A percentile compares a stretch with the other conserved stretches of the same genome.
These are phyloP conservation scores for Diarsia dahlii DNA, from an alignment of 2,888 invertebrate genomes.

Conservation along the genomic window DNA sequence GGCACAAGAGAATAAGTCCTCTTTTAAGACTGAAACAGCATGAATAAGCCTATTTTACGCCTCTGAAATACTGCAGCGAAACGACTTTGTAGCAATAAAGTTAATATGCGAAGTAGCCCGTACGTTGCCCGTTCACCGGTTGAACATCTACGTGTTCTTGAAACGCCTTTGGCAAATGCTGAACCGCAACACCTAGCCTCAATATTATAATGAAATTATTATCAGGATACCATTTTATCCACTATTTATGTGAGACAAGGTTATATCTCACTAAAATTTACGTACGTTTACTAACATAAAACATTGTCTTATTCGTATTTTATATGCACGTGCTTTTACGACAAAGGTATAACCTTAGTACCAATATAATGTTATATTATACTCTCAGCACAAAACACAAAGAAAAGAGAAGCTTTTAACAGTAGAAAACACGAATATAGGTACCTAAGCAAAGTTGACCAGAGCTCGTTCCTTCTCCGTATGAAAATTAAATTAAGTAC, in stretches of 20 bases:
- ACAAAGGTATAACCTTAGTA: background rate
- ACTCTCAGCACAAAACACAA: slow-evolving; percentile 4
- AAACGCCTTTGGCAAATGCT: slow-evolving; percentile 54
- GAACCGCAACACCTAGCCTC: slow-evolving; percentile 10
- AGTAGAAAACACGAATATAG: slow-evolving; percentile 34
- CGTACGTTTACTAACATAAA: background rate
- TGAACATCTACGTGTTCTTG: slow-evolving; percentile 52
- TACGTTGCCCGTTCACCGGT: slow-evolving; percentile 38
- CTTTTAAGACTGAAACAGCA: background rate
- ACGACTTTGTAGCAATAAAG: slow-evolving; percentile 23
- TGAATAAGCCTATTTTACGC: background rate
- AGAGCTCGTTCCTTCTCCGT: slow-evolving; percentile 11
- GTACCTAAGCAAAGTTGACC: slow-evolving; percentile 34
- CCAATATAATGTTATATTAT: slow-evolving; percentile 6
- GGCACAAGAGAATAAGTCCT: background rate
- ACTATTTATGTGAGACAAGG: slow-evolving; percentile 22
- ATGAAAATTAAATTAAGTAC: slow-evolving; percentile 40
- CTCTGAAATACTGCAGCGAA: background rate
- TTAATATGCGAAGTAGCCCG: slow-evolving; percentile 20
- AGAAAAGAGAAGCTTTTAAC: slow-evolving; percentile 21
- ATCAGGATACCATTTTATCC: slow-evolving; percentile 6
- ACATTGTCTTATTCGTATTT: background rate
- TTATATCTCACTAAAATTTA: slow-evolving; percentile 8
- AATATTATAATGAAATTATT: slow-evolving; percentile 23
- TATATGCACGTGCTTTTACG: background rate